Base-by-base conservation (phyloP, 2,113 vertebrate species). In the Limnothrissa miodon region DNA sequence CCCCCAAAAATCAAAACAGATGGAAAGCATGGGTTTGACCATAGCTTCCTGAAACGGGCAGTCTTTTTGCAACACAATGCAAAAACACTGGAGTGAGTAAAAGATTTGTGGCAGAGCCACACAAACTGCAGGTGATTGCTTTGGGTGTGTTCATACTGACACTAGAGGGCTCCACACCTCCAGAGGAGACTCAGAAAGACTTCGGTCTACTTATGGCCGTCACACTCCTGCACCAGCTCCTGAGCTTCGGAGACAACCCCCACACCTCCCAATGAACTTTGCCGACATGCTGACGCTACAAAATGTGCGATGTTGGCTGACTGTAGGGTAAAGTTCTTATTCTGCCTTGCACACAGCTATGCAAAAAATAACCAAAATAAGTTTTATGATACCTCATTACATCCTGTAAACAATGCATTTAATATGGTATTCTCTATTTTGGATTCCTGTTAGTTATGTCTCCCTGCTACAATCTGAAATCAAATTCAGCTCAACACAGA, bases 131-230 rank as follows among this genome's bases (percentile, higher is more conserved):
- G 66, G 33, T 74, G 66, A 74, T 2, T 17, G 13, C 4, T 74
- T 3, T 17, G 66, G 83, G 70, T 82, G 82, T 78, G 66, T 29
- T 78, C 25, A 53, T 66, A 10, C 85, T 82, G 83, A 88, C 87
- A 87, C 87, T 84, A 88, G 85, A 85, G 85, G 87, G 87, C 87
- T 88, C 87, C 81, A 84, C 79, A 85, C 82, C 84, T 85, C 85
- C 85, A 86, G 79, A 83, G 53, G 85, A 86, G 85, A 13, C 44
- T 17, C 29, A 0, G 9, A 33, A 29, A 74, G 29, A 56, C 19
- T 56, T 4, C 19, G 51, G 21, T 56, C 66, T 74, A 39, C 66
- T 74, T 39, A 4, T 74, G 29, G 66, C 66, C 66, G 17, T 33
- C 33, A 74, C 13, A 74, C 66, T 33, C 29, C 66, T 13, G 33